Percentiles rank a stretch among this genome's conserved stretches.
Conservation (phyloP, 2,797 vertebrate genomes). For the Helarctos malayanus region DNA sequence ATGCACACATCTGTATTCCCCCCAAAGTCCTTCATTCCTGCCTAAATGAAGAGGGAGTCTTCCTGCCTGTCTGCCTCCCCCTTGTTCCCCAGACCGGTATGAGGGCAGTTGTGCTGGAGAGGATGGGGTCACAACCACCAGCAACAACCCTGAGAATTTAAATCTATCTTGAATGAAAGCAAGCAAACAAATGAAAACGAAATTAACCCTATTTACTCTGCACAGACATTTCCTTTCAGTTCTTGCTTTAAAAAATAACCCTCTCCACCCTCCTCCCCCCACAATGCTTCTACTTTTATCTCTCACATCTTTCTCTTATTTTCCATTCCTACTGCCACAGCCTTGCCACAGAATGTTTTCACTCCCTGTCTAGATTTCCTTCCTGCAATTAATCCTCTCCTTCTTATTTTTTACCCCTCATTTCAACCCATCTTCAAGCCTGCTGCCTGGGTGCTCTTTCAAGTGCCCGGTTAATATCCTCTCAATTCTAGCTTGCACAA, state of each 20-base stretch:
- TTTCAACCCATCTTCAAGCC: neutral
- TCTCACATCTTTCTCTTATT: neutral
- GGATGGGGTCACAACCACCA: neutral
- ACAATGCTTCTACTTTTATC: neutral
- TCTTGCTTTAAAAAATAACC: neutral
- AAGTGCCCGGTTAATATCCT: neutral
- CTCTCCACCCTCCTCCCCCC: neutral
- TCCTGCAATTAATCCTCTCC: neutral
- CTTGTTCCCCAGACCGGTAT: neutral
- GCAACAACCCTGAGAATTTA: neutral
- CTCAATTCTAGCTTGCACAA: neutral
- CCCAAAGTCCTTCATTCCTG: slow-evolving; percentile 44
- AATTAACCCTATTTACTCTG: neutral
- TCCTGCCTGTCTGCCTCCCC: neutral
- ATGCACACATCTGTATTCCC: slow-evolving; percentile 48
- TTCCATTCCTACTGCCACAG: neutral
- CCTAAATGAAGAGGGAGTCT: slow-evolving; percentile 27
- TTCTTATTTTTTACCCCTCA: neutral
- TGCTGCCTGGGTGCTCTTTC: neutral
- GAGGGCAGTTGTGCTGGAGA: neutral
- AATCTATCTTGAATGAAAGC: neutral
- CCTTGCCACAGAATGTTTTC: neutral
- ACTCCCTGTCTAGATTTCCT: neutral
- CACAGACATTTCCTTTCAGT: neutral
- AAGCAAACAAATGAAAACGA: neutral